phyloP scores from a whole-genome alignment of 2,113 vertebrate genomes.

The Pollimyrus isidori region DNA sequence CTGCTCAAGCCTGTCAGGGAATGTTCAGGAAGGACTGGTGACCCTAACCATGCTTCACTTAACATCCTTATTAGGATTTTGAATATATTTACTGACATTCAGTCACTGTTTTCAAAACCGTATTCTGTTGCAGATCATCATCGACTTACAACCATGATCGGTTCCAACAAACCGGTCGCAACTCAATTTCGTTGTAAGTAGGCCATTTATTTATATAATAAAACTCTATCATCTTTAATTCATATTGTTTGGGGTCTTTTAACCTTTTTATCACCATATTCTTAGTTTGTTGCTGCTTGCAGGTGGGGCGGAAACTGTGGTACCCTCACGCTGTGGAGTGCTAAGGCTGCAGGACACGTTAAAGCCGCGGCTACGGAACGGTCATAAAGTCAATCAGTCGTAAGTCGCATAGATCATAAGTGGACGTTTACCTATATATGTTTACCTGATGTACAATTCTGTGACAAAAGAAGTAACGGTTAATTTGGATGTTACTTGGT shows the following conservation, averaged over 20 bases:
- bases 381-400: too few species aligned
- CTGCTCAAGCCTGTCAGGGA: background rate
- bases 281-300: too few species aligned
- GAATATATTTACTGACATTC: background rate
- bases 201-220: background rate
- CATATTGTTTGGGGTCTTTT: background rate
- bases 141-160: background rate
- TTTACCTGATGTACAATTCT: too few species aligned
- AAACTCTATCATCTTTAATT: background rate
- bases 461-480: too few species aligned
- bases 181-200: background rate
- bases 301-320: too few species aligned
- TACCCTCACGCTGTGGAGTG: too few species aligned
- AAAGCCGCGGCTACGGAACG: too few species aligned
- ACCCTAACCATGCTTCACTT: background rate
- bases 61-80: background rate
- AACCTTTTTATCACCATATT: background rate
- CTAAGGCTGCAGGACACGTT: too few species aligned
- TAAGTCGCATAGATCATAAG: too few species aligned
- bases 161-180: background rate
- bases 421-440: too few species aligned
- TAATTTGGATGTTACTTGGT: too few species aligned
- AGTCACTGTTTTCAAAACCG: background rate
- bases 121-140: background rate
- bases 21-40: background rate